phyloP scores from a whole-genome alignment of 1,140 invertebrate genomes.

The Venustaconcha ellipsiformis region DNA sequence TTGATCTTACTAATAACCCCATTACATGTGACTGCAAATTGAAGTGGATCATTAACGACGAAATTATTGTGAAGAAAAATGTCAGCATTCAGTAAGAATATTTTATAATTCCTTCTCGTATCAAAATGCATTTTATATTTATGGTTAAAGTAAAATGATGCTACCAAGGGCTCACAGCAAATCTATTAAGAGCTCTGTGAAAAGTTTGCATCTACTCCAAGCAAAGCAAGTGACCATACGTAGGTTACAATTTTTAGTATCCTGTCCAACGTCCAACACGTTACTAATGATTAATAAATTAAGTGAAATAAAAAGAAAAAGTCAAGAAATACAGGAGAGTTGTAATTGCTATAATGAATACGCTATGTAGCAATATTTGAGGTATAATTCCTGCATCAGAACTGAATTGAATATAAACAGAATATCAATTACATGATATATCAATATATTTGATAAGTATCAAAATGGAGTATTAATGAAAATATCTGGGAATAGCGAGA shows the following conservation, averaged over 20 bases:
- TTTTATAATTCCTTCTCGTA: background rate
- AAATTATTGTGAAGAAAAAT: background rate
- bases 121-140: background rate
- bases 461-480: background rate
- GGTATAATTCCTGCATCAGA: too few species aligned
- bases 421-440: background rate
- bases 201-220: background rate
- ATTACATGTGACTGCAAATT: slow-evolving; percentile 25
- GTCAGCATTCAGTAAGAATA: background rate
- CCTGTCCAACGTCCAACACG: background rate
- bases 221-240: too few species aligned
- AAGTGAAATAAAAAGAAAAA: too few species aligned
- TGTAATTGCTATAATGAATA: too few species aligned
- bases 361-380: too few species aligned
- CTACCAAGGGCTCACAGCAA: background rate
- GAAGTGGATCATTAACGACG: slow-evolving; percentile 16
- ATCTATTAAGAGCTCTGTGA: background rate
- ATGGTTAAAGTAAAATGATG: background rate
- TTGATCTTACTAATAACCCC: slow-evolving; percentile 19
- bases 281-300: too few species aligned
- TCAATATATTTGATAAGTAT: background rate
- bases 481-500: background rate
- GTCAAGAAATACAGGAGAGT: too few species aligned
- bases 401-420: too few species aligned
- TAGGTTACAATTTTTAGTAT: background rate